Evolutionary conservation across 2,888 invertebrate genomes (phyloP).

Genomic region (Callinectes sapidus): DNA sequence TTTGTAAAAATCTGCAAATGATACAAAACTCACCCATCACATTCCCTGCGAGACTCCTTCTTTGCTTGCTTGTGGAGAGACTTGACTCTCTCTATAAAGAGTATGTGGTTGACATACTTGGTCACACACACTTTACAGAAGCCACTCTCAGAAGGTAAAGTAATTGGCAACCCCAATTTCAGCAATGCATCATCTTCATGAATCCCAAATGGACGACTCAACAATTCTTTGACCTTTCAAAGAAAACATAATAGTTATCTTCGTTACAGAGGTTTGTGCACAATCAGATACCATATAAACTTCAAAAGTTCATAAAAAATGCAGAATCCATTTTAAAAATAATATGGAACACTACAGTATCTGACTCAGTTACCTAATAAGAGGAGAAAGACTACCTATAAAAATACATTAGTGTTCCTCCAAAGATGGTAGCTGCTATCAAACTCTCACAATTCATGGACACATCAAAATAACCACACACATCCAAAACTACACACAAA

Average conservation of each 20-base stretch:
- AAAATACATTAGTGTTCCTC: too few relatives aligned
- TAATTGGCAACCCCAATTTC: conserved; percentile 48
- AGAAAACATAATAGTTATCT: not conserved
- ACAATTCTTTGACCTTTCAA: conserved; percentile 51
- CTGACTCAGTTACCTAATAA: too few relatives aligned
- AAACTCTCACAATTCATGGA: too few relatives aligned
- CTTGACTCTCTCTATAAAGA: conserved; percentile 67
- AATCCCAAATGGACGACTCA: conserved; percentile 63
- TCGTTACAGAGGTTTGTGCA: not conserved
- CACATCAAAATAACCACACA: too few relatives aligned
- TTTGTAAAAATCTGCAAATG: not conserved
- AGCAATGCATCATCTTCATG: conserved; percentile 49
- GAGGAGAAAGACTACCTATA: too few relatives aligned
- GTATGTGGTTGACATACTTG: conserved; percentile 66
- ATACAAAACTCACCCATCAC: conserved; percentile 55
- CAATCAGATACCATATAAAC: not conserved
- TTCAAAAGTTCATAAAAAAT: too few relatives aligned
- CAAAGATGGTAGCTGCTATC: too few relatives aligned
- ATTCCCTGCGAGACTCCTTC: conserved; percentile 59
- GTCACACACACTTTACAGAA: conserved; percentile 64
- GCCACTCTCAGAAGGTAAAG: conserved; percentile 49
- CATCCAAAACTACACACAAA: too few relatives aligned
- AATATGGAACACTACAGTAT: too few relatives aligned
- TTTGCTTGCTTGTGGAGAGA: conserved; percentile 65
- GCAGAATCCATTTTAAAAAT: too few relatives aligned